A percentile compares a stretch with the other conserved stretches of the same genome.
Conservation (phyloP, 1,140 invertebrate genomes). For the Heliconius hewitsoni region DNA sequence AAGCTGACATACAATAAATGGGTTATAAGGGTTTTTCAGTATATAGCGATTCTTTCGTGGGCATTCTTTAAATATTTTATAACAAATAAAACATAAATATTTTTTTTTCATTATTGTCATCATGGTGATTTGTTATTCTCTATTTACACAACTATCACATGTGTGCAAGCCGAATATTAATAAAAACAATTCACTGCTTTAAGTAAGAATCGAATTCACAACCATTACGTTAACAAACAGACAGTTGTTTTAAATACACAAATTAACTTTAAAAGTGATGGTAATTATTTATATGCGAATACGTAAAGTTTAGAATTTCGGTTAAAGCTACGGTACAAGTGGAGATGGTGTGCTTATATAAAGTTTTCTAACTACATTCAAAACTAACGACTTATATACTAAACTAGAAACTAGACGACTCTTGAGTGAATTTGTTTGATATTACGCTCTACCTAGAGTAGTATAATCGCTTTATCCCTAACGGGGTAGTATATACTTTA, state of each 20-base stretch:
- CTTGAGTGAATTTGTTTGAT: conserved; percentile 6
- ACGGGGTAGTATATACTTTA: background rate
- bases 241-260: background rate
- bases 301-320: background rate
- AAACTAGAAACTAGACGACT: conserved; percentile 6
- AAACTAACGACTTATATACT: conserved; percentile 12
- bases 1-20: too few species aligned
- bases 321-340: background rate
- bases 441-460: background rate
- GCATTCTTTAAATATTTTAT: too few species aligned
- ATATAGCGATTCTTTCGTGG: too few species aligned
- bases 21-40: too few species aligned
- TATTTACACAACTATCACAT: too few species aligned
- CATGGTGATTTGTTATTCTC: too few species aligned
- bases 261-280: background rate
- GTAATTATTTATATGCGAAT: background rate
- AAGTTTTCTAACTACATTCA: conserved; percentile 15
- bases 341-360: background rate
- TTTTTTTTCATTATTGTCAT: too few species aligned
- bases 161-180: too few species aligned
- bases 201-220: too few species aligned
- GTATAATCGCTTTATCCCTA: background rate
- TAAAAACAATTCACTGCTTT: too few species aligned
- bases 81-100: too few species aligned
- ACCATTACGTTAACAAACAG: too few species aligned